Conservation (phyloP, 2,113 vertebrate species). For the Morone saxatilis region DNA sequence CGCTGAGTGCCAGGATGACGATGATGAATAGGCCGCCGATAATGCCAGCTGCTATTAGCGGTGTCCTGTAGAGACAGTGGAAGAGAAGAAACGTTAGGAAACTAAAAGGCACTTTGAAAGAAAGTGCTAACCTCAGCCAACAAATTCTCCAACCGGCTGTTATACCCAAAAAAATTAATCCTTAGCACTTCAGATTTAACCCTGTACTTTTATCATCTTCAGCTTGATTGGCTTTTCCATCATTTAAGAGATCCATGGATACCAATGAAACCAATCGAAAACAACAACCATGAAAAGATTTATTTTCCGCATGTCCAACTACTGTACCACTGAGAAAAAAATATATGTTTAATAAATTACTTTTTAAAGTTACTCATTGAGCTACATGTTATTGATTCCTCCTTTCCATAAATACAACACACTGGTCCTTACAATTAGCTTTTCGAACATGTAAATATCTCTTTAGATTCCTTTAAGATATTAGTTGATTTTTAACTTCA, state of each 20-base stretch:
- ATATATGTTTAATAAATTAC: no score
- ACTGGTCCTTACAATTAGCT: no score
- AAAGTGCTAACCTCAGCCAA: constrained; percentile 48
- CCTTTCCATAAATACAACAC: no score
- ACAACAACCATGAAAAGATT: neutral
- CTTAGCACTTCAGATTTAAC: neutral
- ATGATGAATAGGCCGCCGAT: constrained; percentile 95
- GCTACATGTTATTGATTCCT: no score
- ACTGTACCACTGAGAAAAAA: no score
- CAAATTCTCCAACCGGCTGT: constrained; percentile 30
- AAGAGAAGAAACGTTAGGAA: constrained; percentile 28
- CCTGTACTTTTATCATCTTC: neutral
- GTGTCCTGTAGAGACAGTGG: constrained; percentile 86
- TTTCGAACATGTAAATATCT: no score
- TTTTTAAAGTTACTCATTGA: no score
- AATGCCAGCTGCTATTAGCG: constrained; percentile 94
- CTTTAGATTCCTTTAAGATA: no score
- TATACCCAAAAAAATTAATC: neutral
- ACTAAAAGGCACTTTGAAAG: constrained; percentile 28
- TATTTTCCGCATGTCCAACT: neutral
- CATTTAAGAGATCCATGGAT: neutral
- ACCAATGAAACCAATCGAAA: neutral
- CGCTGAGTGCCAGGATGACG: constrained; percentile 92
- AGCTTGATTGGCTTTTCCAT: neutral
- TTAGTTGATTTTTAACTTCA: no score